Conservation (phyloP, 1,140 invertebrate genomes). For the Camponotus floridanus region DNA sequence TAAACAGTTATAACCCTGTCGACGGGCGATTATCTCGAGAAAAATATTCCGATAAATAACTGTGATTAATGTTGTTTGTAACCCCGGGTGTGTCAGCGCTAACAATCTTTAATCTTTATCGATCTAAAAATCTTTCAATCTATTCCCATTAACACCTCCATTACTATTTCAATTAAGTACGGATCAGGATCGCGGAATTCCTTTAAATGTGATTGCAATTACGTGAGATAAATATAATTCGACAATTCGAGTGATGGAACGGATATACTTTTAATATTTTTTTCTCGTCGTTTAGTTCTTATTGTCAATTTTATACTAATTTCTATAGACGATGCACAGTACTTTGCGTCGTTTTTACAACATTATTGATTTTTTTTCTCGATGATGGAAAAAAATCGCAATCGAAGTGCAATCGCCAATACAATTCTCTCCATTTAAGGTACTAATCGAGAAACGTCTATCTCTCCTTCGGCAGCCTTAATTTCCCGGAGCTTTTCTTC, state of each 20-base stretch:
- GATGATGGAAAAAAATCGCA: background rate
- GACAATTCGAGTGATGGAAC: background rate
- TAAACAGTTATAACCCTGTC: slow-evolving; percentile 32
- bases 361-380: background rate
- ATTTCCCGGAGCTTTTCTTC: background rate
- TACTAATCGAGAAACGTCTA: slow-evolving; percentile 12
- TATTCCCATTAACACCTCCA: slow-evolving; percentile 21
- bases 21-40: slow-evolving; percentile 36
- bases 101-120: slow-evolving; percentile 5
- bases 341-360: background rate
- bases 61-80: background rate
- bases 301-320: background rate
- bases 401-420: slow-evolving; percentile 8
- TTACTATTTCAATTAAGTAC: background rate
- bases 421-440: slow-evolving; percentile 8
- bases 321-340: background rate
- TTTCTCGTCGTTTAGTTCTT: background rate
- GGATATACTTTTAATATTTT: background rate
- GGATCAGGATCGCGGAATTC: background rate
- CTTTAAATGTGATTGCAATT: background rate
- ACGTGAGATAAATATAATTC: background rate
- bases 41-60: slow-evolving; percentile 8
- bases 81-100: slow-evolving; percentile 25
- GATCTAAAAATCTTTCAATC: background rate
- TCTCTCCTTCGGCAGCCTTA: slow-evolving; percentile 14